A percentile compares a stretch with the other conserved stretches of the same genome.
Conservation (phyloP, 2,113 vertebrate genomes). For the Machaerirhynchus nigripectus region DNA sequence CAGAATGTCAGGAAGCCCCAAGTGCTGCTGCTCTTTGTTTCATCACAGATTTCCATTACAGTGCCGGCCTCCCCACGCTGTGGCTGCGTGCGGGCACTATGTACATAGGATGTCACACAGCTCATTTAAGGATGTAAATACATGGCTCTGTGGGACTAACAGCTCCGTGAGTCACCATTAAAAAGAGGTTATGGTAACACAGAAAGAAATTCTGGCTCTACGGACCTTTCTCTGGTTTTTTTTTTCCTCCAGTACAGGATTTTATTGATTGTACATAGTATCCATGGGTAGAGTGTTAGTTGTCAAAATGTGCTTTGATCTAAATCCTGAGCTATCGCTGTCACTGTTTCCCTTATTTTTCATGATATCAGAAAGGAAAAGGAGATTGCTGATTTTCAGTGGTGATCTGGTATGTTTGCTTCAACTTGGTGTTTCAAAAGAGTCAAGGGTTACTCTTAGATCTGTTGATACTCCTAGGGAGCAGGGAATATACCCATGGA, state of each 20-base stretch:
- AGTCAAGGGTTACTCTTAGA: not conserved
- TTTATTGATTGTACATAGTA: not conserved
- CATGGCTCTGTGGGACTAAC: not conserved
- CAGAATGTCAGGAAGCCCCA: not conserved
- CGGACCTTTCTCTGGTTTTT: not conserved
- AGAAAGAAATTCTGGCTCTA: not conserved
- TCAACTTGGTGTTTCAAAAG: not conserved
- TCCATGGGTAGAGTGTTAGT: not conserved
- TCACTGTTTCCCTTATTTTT: not conserved
- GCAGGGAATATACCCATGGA: not conserved
- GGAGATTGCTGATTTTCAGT: not conserved
- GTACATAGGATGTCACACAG: not conserved
- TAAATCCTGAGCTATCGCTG: not conserved
- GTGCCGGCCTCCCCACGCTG: rapidly evolving
- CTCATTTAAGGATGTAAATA: not conserved
- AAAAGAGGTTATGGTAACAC: not conserved
- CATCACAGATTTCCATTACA: not conserved
- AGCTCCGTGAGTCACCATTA: not conserved
- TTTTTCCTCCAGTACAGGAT: not conserved
- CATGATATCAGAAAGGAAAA: not conserved
- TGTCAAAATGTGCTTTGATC: not conserved
- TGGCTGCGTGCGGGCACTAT: not conserved
- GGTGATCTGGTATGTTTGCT: not conserved
- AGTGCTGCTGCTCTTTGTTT: not conserved
- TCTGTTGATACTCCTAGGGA: not conserved